phyloP scores from a whole-genome alignment of 2,888 invertebrate genomes.

The Erpobdella octoculata region DNA sequence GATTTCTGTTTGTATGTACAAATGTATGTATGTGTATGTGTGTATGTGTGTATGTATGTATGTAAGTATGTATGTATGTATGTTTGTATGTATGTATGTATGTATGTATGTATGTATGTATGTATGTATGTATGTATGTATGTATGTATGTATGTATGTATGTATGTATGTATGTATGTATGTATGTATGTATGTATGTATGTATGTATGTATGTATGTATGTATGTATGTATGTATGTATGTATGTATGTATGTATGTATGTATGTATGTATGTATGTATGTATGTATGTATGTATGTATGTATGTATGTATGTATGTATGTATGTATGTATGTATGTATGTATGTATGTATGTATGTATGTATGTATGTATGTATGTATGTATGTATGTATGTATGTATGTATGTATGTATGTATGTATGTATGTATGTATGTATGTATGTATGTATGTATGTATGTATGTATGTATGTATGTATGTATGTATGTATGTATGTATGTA shows the following conservation, averaged over 20 bases:
- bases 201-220: background rate
- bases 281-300: too few species aligned
- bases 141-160: background rate
- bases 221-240: background rate
- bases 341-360: too few species aligned
- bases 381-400: background rate
- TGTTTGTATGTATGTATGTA: background rate
- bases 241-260: slow-evolving; percentile 5
- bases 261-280: slow-evolving; percentile 6
- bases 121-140: background rate
- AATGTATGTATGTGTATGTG: too few species aligned
- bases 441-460: background rate
- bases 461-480: background rate
- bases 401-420: background rate
- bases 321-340: background rate
- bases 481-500: background rate
- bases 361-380: background rate
- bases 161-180: background rate
- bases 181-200: slow-evolving; percentile 2
- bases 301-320: too few species aligned
- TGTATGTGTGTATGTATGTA: background rate
- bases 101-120: background rate
- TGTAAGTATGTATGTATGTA: background rate
- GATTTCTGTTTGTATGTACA: too few species aligned
- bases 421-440: background rate